Evolutionary conservation across 2,888 invertebrate species (phyloP).

Genomic region (Drosophila meridiana): DNA sequence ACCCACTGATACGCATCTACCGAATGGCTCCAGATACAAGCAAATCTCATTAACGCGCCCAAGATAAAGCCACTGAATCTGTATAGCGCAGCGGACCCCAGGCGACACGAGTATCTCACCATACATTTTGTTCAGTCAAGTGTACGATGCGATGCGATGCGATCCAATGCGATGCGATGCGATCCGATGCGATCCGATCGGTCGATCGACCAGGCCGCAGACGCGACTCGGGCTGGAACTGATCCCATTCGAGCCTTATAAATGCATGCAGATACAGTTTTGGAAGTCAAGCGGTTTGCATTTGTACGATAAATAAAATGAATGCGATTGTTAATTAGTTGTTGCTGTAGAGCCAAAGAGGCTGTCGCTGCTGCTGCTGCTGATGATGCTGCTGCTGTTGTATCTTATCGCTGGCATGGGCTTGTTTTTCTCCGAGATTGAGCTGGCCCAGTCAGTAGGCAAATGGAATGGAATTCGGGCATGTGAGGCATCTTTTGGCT

Average conservation of each 20-base stretch:
- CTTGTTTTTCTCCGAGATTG: slow-evolving; percentile 62
- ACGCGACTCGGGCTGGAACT: slow-evolving; percentile 9
- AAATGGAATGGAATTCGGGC: slow-evolving; percentile 62
- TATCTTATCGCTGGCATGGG: slow-evolving; percentile 71
- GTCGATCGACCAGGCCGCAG: slow-evolving; percentile 20
- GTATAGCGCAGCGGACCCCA: slow-evolving; percentile 27
- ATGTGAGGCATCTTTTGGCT: slow-evolving; percentile 40
- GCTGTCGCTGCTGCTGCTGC: slow-evolving; percentile 37
- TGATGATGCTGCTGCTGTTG: slow-evolving; percentile 26
- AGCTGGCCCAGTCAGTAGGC: slow-evolving; percentile 60
- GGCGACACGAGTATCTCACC: slow-evolving; percentile 63
- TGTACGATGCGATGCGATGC: slow-evolving; percentile 43
- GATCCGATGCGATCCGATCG: slow-evolving; percentile 47
- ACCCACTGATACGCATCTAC: slow-evolving; percentile 83
- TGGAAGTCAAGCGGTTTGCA: slow-evolving; percentile 81
- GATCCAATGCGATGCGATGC: slow-evolving; percentile 29
- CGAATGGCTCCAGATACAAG: slow-evolving; percentile 84
- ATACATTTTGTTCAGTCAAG: slow-evolving; percentile 77
- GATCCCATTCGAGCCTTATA: slow-evolving; percentile 59
- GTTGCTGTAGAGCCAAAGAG: slow-evolving; percentile 60
- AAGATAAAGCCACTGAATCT: slow-evolving; percentile 79
- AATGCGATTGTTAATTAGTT: slow-evolving; percentile 81
- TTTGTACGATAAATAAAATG: slow-evolving; percentile 79
- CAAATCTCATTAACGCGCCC: slow-evolving; percentile 84
- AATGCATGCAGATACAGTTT: slow-evolving; percentile 80